Conservation (phyloP, 1,140 invertebrate genomes). For the Zaprionus inermis region DNA sequence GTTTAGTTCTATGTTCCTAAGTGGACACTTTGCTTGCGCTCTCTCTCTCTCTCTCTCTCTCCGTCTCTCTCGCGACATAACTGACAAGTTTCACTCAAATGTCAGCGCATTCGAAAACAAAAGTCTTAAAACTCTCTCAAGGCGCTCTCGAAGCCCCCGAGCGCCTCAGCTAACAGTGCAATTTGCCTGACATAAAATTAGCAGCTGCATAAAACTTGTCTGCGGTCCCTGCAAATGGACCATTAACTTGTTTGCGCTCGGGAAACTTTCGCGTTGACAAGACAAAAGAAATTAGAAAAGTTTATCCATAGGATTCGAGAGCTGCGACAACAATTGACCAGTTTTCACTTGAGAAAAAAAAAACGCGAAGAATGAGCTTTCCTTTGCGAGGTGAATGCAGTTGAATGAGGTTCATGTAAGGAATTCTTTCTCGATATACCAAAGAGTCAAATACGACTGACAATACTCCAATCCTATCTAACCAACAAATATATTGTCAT, state of each 20-base stretch:
- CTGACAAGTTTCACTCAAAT: conserved; percentile 9
- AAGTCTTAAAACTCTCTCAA: conserved; percentile 5
- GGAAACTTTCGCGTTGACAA: conserved; percentile 38
- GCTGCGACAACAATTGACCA: conserved; percentile 15
- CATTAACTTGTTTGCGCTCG: conserved; percentile 35
- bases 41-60: neutral
- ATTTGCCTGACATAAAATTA: conserved; percentile 31
- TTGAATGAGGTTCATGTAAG: neutral
- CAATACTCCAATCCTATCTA: neutral
- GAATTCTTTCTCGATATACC: neutral
- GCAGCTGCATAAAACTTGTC: conserved; percentile 34
- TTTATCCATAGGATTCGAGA: conserved; percentile 12
- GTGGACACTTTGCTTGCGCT: too few relatives aligned
- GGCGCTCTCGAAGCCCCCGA: neutral
- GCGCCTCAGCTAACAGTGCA: neutral
- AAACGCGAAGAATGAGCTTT: neutral
- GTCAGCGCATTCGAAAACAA: conserved; percentile 18
- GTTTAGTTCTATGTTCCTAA: neutral
- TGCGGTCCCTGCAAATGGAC: conserved; percentile 16
- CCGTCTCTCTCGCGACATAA: neutral
- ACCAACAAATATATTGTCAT: neutral
- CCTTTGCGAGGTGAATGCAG: neutral
- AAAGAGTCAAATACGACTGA: neutral
- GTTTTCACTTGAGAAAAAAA: neutral
- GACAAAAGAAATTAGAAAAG: conserved; percentile 41